Percentiles rank a stretch among this genome's conserved stretches.
Evolutionary conservation across 1,140 invertebrate species (phyloP).

Genomic region (Drosophila grimshawi): DNA sequence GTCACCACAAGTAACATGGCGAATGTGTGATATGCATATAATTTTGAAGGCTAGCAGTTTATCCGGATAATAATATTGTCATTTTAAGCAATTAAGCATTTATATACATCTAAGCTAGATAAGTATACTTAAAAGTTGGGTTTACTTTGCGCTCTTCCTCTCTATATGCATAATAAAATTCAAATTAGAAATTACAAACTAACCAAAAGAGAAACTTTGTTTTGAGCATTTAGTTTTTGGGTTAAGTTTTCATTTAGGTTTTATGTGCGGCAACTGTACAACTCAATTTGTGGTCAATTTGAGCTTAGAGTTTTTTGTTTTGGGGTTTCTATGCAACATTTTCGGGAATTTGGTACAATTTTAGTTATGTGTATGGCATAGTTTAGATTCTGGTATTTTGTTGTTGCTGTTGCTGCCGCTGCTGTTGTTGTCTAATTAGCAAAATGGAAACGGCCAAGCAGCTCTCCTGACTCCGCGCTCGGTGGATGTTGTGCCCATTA

Average conservation of each 20-base stretch:
- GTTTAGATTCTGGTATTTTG: slow-evolving; percentile 17
- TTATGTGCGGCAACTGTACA: slow-evolving; percentile 26
- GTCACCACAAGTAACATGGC: slow-evolving; percentile 18
- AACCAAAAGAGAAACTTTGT: slow-evolving; percentile 17
- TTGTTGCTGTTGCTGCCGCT: slow-evolving; percentile 23
- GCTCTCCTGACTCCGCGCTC: slow-evolving; percentile 21
- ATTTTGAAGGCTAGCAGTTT: slow-evolving; percentile 19
- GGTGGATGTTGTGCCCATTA: slow-evolving; percentile 8
- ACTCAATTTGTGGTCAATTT: slow-evolving; percentile 55
- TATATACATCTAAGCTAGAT: slow-evolving; percentile 8
- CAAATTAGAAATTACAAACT: slow-evolving; percentile 24
- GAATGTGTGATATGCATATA: slow-evolving; percentile 45
- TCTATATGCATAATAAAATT: slow-evolving; percentile 10
- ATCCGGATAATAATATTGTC: slow-evolving; percentile 57
- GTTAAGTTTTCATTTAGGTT: slow-evolving; percentile 4
- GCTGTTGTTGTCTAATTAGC: slow-evolving; percentile 66
- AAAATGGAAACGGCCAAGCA: slow-evolving; percentile 20
- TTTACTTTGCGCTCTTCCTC: neutral
- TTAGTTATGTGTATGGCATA: slow-evolving; percentile 8
- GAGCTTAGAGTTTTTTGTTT: slow-evolving; percentile 15
- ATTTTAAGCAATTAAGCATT: slow-evolving; percentile 17
- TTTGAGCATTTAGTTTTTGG: slow-evolving; percentile 4
- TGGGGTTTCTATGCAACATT: slow-evolving; percentile 8
- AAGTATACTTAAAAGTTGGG: slow-evolving; percentile 14
- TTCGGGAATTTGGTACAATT: slow-evolving; percentile 3